Conservation (phyloP, 2,888 invertebrate species). For the Parthenolecanium corni region DNA sequence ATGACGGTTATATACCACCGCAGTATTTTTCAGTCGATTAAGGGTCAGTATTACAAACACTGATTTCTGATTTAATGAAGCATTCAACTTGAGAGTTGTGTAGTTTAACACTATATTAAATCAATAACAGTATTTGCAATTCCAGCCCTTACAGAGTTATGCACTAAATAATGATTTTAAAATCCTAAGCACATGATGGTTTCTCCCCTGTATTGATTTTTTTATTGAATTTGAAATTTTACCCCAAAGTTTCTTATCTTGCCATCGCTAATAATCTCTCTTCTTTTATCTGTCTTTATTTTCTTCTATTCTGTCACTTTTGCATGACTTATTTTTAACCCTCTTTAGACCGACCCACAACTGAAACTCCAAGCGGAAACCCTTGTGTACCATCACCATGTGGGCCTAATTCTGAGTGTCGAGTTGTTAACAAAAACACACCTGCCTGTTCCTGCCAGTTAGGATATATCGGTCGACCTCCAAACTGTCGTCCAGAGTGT, state of each 20-base stretch:
- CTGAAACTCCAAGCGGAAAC: conserved; percentile 42
- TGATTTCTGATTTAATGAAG: too few species aligned
- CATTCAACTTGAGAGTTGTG: too few species aligned
- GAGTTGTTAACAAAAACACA: conserved; percentile 40
- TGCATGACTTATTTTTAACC: conserved; percentile 7
- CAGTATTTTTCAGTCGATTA: too few species aligned
- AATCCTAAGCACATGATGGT: too few species aligned
- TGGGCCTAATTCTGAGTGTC: conserved; percentile 47
- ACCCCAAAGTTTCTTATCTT: too few species aligned
- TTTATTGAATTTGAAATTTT: too few species aligned
- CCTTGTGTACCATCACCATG: conserved; percentile 65
- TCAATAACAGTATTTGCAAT: too few species aligned
- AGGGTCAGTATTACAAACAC: background rate
- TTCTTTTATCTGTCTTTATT: background rate
- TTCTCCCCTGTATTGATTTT: too few species aligned
- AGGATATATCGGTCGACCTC: conserved; percentile 50
- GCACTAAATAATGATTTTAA: too few species aligned
- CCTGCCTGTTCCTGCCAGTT: conserved; percentile 47
- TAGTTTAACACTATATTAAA: too few species aligned
- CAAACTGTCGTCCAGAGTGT: conserved; percentile 56
- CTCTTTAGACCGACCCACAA: conserved; percentile 27
- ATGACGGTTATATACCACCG: too few species aligned
- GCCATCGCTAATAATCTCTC: background rate
- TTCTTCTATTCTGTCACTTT: background rate
- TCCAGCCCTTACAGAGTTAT: too few species aligned